Percentiles rank a stretch among this genome's conserved stretches.
phyloP scores from a whole-genome alignment of 92 coral and sea anemone species.

The Virgularia gustaviana region DNA sequence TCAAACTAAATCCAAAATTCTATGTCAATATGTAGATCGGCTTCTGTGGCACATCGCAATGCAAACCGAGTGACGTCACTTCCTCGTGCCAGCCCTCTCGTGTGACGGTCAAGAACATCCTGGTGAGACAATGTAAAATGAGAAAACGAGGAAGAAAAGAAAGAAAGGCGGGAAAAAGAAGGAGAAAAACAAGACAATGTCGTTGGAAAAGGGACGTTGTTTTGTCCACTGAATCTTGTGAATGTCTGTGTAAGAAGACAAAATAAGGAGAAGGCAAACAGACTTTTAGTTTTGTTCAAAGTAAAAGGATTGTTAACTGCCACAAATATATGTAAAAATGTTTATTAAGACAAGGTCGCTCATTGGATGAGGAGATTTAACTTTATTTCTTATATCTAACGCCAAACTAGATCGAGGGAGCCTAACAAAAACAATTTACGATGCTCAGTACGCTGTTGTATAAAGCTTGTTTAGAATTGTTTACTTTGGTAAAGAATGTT shows the following conservation, averaged over 20 bases:
- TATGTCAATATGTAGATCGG: conserved; percentile 12
- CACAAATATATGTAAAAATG: no score
- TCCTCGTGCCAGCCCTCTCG: conserved; percentile 34
- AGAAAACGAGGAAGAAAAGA: background rate
- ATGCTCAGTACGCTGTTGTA: no score
- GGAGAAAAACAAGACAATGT: conserved; percentile 4
- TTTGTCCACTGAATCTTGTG: conserved; percentile 9
- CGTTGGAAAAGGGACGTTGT: conserved; percentile 15
- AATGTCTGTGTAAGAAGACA: background rate
- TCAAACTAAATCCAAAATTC: background rate
- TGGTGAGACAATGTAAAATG: background rate
- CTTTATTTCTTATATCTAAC: no score
- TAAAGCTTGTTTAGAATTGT: no score
- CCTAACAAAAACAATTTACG: no score
- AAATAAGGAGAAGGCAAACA: background rate
- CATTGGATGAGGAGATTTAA: no score
- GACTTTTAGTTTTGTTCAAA: background rate
- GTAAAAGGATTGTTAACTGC: no score
- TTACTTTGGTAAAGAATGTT: no score
- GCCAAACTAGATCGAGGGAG: no score
- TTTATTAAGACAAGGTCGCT: no score
- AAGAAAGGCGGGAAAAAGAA: background rate
- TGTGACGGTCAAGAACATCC: background rate
- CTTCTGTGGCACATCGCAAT: conserved; percentile 7
- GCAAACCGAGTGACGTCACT: conserved; percentile 18